Evolutionary conservation across 2,113 vertebrate species (phyloP).

Genomic region (Platycercus adscitus): DNA sequence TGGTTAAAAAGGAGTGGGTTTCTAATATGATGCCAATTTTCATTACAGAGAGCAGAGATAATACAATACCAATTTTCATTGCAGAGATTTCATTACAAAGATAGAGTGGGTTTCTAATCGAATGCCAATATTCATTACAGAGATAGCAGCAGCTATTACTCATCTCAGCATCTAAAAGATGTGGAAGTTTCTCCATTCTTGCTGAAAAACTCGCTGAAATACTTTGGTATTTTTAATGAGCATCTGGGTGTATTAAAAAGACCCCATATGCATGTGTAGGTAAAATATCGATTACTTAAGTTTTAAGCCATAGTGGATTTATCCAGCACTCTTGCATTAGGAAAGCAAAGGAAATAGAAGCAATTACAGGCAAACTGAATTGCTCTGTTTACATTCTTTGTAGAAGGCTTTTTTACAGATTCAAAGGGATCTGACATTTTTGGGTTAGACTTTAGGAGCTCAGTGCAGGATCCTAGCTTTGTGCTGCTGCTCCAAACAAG

Average conservation of each 20-base stretch:
- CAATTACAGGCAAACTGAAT: slow-evolving; percentile 27
- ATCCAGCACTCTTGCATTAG: background rate
- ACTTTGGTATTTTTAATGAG: background rate
- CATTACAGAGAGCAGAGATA: background rate
- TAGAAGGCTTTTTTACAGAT: slow-evolving; percentile 10
- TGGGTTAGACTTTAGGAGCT: slow-evolving; percentile 48
- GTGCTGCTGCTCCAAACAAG: slow-evolving; percentile 20
- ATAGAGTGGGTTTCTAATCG: background rate
- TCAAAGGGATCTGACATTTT: slow-evolving; percentile 56
- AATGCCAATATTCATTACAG: background rate
- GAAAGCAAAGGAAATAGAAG: slow-evolving; percentile 12
- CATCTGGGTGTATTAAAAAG: background rate
- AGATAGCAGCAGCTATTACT: background rate
- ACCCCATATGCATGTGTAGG: background rate
- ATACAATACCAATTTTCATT: background rate
- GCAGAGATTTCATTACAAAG: too few species aligned
- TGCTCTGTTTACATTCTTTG: background rate
- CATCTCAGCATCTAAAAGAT: background rate
- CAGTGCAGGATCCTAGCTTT: background rate
- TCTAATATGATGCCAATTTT: background rate
- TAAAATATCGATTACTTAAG: slow-evolving; percentile 6
- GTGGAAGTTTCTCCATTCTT: background rate
- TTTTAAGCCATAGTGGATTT: slow-evolving; percentile 5
- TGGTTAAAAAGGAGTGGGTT: background rate
- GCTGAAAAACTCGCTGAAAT: background rate